Base-by-base conservation (phyloP, 2,797 vertebrate species). In the Crypturellus tataupa region DNA sequence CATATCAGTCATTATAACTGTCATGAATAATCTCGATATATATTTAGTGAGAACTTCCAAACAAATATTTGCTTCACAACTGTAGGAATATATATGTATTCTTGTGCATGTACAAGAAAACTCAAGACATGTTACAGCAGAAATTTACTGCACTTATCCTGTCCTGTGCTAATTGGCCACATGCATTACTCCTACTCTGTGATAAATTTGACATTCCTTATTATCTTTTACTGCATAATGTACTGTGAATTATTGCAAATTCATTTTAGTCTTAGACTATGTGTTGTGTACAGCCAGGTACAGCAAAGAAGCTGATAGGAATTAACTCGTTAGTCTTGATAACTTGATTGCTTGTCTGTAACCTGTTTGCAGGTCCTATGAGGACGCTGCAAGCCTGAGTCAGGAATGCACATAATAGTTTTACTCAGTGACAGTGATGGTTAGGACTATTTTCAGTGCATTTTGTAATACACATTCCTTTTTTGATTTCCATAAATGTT, bases 401-500 rank as follows among this genome's bases (percentile, higher is more conserved):
- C 42, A n/a, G 39, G 44, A 85, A 44, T 10, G 31, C 5, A 39
- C 13, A 40, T 20, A 82, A 51, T 44, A 68, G 47, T 56, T 68
- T 29, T 78, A 49, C 75, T 58, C 76, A 80, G n/a, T 46, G 62
- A 44, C 19, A 64, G 37, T 86, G 20, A 11, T 58, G 25, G 13
- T 47, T 87, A 80, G 80, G 47, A 35, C 44, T 73, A 40, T 83
- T 92, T 93, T 58, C 55, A 94, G n/a, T 62, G 15, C 19, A 71
- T 85, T 85, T 80, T 88, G 55, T 65, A 88, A 81, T 72, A 49
- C 27, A 33, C 16, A 58, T 70, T 86, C 62, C 2, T 60, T 90
- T 94, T 94, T 92, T 90, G n/a, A 80, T 85, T 94, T 58, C 51
- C 42, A 80, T 80, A 85, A 73, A 73, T 35, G 11, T 39, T 37